Evolutionary conservation across 2,888 invertebrate genomes (phyloP).

Genomic region (Bruchidius siliquastri): DNA sequence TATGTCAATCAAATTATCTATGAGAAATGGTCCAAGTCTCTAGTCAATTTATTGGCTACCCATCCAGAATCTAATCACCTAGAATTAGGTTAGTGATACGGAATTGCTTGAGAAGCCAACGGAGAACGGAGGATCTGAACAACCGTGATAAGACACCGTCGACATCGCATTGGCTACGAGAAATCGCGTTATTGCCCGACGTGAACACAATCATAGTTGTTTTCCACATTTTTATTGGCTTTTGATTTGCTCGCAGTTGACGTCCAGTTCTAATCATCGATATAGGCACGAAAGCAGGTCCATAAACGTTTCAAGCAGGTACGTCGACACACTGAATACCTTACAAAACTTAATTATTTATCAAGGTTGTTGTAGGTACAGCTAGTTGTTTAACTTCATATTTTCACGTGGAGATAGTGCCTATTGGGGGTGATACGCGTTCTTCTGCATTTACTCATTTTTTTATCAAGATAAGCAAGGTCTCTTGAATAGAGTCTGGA

Average conservation of each 20-base stretch:
- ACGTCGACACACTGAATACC: too few relatives aligned
- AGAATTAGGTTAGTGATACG: slow-evolving; percentile 49
- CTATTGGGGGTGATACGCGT: too few relatives aligned
- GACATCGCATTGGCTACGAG: slow-evolving; percentile 31
- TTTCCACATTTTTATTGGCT: slow-evolving; percentile 20
- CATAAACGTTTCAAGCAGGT: background rate
- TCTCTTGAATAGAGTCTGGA: too few relatives aligned
- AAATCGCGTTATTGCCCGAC: slow-evolving; percentile 40
- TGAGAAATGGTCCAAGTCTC: slow-evolving; percentile 47
- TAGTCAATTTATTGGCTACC: slow-evolving; percentile 49
- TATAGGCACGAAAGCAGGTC: background rate
- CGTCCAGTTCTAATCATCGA: background rate
- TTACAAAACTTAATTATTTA: too few relatives aligned
- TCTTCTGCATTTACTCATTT: too few relatives aligned
- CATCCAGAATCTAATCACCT: slow-evolving; percentile 48
- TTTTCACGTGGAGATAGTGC: too few relatives aligned
- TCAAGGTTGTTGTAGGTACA: too few relatives aligned
- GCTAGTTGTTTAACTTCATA: too few relatives aligned
- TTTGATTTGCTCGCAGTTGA: slow-evolving; percentile 20
- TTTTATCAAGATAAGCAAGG: too few relatives aligned
- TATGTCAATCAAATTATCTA: slow-evolving; percentile 46
- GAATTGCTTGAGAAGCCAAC: slow-evolving; percentile 36
- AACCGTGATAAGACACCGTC: slow-evolving; percentile 46
- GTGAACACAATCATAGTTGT: slow-evolving; percentile 22
- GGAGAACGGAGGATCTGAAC: slow-evolving; percentile 40